A percentile compares a stretch with the other conserved stretches of the same genome.
Evolutionary conservation across 2,797 vertebrate species (phyloP).

Genomic region (Enteromius unitaeniatus): DNA sequence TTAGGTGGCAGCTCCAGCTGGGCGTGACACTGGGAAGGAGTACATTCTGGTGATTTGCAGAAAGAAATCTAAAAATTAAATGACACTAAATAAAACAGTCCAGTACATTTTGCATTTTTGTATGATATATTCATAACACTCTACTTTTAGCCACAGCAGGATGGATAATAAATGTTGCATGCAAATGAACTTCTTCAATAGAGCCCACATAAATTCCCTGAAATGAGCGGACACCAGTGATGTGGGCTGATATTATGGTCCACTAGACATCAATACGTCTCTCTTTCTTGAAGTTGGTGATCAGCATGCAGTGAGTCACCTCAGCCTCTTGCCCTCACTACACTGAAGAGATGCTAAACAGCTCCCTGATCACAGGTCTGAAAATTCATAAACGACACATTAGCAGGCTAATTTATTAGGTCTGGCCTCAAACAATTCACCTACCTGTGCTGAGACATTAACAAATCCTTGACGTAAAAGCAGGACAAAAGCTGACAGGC

Average conservation of each 20-base stretch:
- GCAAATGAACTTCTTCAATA: not conserved
- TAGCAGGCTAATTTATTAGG: not conserved
- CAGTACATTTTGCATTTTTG: not conserved
- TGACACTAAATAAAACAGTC: not conserved
- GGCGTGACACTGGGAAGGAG: too few species aligned
- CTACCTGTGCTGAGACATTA: not conserved
- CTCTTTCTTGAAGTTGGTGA: not conserved
- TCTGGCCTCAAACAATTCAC: not conserved
- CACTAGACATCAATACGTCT: not conserved
- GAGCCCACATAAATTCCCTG: too few species aligned
- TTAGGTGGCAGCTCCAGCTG: too few species aligned
- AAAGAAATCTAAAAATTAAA: not conserved
- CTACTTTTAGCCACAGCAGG: not conserved
- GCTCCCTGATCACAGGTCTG: not conserved
- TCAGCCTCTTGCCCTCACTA: not conserved
- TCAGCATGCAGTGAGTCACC: slow-evolving; percentile 11
- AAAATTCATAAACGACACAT: not conserved
- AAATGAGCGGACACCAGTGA: not conserved
- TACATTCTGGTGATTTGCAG: not conserved
- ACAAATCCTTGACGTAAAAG: not conserved
- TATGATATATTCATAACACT: not conserved
- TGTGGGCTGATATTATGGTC: not conserved
- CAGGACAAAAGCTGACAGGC: slow-evolving; percentile 47
- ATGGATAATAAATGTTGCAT: not conserved
- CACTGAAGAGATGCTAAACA: not conserved